Conservation (phyloP, 2,797 vertebrate species). For the Xenopus petersii region DNA sequence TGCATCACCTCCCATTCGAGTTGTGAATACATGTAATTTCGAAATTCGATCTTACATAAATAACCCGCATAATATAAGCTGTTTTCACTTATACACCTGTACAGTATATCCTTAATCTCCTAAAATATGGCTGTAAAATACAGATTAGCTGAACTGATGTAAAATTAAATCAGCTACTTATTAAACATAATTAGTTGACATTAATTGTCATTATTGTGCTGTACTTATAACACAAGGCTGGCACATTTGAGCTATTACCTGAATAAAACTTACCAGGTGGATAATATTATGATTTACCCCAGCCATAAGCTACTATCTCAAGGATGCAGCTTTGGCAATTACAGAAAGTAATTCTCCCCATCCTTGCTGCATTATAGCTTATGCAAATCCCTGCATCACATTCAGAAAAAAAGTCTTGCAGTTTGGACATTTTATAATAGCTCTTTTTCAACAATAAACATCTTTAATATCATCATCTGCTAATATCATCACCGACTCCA, state of each 20-base stretch:
- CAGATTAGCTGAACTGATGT: too few relatives aligned
- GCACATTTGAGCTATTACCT: conserved; percentile 26
- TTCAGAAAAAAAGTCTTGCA: neutral
- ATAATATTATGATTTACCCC: conserved; percentile 31
- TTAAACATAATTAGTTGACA: too few relatives aligned
- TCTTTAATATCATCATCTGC: neutral
- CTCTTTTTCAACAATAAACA: neutral
- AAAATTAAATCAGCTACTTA: too few relatives aligned
- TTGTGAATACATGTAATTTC: too few relatives aligned
- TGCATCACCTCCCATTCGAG: too few relatives aligned
- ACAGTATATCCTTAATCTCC: too few relatives aligned
- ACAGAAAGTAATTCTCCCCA: conserved; percentile 15
- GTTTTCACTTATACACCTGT: too few relatives aligned
- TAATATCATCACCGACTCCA: neutral
- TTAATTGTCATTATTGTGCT: too few relatives aligned
- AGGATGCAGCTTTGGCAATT: conserved; percentile 25
- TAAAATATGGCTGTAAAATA: too few relatives aligned
- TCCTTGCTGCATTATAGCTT: conserved; percentile 19
- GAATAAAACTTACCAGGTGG: conserved; percentile 26
- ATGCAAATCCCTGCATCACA: conserved; percentile 12
- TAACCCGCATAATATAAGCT: too few relatives aligned
- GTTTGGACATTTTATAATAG: neutral
- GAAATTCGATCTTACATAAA: too few relatives aligned
- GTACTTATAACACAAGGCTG: neutral
- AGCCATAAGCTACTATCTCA: conserved; percentile 38